phyloP scores from a whole-genome alignment of 1,140 invertebrate genomes.

The Meloidogyne hapla region DNA sequence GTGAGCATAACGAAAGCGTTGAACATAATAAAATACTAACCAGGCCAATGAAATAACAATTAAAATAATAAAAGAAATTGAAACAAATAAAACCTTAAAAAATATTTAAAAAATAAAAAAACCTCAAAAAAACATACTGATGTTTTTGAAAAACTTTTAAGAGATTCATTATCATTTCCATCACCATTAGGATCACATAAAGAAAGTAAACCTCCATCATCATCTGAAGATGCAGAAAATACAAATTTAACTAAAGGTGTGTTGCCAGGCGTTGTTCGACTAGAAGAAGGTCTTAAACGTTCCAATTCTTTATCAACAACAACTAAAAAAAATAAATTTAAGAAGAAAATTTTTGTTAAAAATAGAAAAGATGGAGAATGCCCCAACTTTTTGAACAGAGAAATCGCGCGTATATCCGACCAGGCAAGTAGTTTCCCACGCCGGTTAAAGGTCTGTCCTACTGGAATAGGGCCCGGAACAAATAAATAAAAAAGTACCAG shows the following conservation, averaged over 20 bases:
- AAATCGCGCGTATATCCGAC: too few relatives aligned
- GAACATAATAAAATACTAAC: slow-evolving; percentile 90
- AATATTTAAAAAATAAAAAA: neutral
- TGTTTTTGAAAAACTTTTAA: slow-evolving; percentile 61
- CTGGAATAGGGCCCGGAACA: too few relatives aligned
- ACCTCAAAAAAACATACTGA: slow-evolving; percentile 42
- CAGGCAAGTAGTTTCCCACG: too few relatives aligned
- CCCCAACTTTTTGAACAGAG: neutral
- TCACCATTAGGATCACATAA: slow-evolving; percentile 20
- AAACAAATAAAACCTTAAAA: slow-evolving; percentile 78
- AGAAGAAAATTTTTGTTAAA: neutral
- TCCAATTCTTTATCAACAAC: slow-evolving; percentile 19
- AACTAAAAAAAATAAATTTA: neutral
- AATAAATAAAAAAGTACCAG: too few relatives aligned
- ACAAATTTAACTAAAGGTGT: slow-evolving; percentile 34
- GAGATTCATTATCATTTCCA: slow-evolving; percentile 35
- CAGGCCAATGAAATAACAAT: slow-evolving; percentile 89
- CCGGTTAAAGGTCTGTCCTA: too few relatives aligned
- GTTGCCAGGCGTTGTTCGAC: slow-evolving; percentile 42
- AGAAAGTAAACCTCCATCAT: neutral
- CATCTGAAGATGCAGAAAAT: slow-evolving; percentile 1
- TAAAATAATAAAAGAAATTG: slow-evolving; percentile 86
- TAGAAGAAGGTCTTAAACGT: slow-evolving; percentile 12
- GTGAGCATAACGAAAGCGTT: slow-evolving; percentile 78
- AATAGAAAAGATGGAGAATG: too few relatives aligned